phyloP scores from a whole-genome alignment of 1,140 invertebrate genomes.

The Drosophila pruinosa region DNA sequence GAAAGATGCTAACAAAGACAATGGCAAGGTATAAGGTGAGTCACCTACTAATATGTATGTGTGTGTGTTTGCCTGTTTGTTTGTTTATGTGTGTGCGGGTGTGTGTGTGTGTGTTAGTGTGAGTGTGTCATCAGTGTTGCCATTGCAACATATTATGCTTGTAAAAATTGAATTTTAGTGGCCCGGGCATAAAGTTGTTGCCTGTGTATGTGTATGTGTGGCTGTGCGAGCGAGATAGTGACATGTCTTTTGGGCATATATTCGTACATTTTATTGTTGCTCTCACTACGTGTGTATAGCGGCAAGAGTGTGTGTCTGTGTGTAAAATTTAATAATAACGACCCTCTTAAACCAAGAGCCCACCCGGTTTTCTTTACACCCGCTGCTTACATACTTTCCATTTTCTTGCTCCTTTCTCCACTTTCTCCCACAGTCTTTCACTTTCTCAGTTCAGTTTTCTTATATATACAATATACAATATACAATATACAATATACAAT shows the following conservation, averaged over 20 bases:
- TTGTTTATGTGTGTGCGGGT: conserved; percentile 12
- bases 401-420: conserved; percentile 2
- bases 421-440: no score
- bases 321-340: conserved; percentile 81
- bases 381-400: conserved; percentile 31
- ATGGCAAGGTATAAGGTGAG: conserved; percentile 17
- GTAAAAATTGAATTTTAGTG: conserved; percentile 81
- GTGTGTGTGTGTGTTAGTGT: conserved; percentile 18
- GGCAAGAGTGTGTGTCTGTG: conserved; percentile 44
- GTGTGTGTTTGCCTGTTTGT: background rate
- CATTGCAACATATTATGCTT: conserved; percentile 79
- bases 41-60: background rate
- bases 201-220: conserved; percentile 2
- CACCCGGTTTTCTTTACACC: conserved; percentile 41
- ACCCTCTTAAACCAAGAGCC: conserved; percentile 70
- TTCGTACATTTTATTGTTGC: conserved; percentile 68
- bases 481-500: conserved; percentile 1
- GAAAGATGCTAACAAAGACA: conserved; percentile 28
- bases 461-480: background rate
- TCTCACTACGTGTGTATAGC: conserved; percentile 3
- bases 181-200: conserved; percentile 47
- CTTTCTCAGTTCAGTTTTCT: background rate
- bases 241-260: conserved; percentile 65
- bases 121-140: conserved; percentile 59
- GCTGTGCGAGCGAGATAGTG: conserved; percentile 18